Base-by-base conservation (phyloP, 2,888 invertebrate species). In the Diarsia rubi region DNA sequence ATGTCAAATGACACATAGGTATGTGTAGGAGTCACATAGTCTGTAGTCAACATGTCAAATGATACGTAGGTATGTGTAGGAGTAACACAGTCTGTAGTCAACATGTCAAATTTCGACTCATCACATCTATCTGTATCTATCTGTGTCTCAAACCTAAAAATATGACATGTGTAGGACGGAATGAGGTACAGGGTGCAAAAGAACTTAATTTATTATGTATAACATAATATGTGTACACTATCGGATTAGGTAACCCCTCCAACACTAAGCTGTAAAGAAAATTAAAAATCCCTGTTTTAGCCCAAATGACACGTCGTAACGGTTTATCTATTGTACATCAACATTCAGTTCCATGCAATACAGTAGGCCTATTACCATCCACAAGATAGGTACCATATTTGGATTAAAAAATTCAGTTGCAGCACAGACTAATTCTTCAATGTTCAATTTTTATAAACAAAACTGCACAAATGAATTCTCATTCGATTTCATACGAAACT, bases 401-500 rank as follows among this genome's bases (percentile, higher is more conserved):
- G n/a, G n/a, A n/a, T n/a, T n/a, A n/a, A 37, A 37, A 37, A 37
- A 37, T 37, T 6, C 2, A 54, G 24, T 27, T 24, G 3, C 57
- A 16, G 27, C 57, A 1, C 9, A 8, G 2, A 24, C 9, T 57
- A 9, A 16, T 27, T 27, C 8, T 57, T 57, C 8, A 57, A 24
- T 24, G 60, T 21, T 31, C 2, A 2, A 31, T 21, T 37, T 60
- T 31, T 21, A 21, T 52, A n/a, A 63, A 47, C 14, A 27, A 47
- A 60, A 45, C n/a, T 78, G 19, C 27, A n/a, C 27, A 42, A 60
- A 69, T 27, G 27, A 69, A 37, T 37, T 37, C 37, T 37, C 4
- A 14, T 24, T 31, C 24, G 59, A 14, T 49, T 49, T 45, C 21
- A 47, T 52, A 16, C 27, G 27, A 45, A 21, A 70, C 75, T 67